Evolutionary conservation across 2,113 vertebrate genomes (phyloP).

Genomic region (Phoenicopterus ruber): DNA sequence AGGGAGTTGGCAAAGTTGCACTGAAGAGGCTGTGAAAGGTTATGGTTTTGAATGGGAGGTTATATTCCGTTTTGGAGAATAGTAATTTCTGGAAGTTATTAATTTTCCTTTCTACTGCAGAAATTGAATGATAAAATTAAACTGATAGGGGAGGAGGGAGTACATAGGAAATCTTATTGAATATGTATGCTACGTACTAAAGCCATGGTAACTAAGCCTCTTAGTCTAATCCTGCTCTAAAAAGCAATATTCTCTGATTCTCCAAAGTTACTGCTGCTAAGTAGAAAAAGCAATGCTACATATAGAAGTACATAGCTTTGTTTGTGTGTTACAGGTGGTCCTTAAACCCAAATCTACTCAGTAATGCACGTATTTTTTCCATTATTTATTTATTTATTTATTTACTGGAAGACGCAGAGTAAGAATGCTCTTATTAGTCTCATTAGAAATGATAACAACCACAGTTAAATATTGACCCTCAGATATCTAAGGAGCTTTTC

Average conservation of each 20-base stretch:
- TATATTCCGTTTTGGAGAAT: not conserved
- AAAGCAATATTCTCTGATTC: not conserved
- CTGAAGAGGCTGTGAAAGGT: not conserved
- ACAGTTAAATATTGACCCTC: not conserved
- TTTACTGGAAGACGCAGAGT: not conserved
- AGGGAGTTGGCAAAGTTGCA: not conserved
- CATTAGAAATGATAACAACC: not conserved
- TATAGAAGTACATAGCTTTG: not conserved
- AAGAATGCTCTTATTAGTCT: not conserved
- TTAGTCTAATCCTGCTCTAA: slow-evolving; percentile 3
- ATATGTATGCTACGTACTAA: not conserved
- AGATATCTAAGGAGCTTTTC: not conserved
- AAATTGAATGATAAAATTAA: not conserved
- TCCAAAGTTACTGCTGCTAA: not conserved
- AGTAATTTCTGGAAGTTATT: not conserved
- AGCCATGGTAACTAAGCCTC: not conserved
- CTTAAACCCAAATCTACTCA: not conserved
- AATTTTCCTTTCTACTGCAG: not conserved
- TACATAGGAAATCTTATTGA: not conserved
- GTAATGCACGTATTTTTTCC: not conserved
- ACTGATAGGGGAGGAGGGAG: not conserved
- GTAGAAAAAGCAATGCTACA: not conserved
- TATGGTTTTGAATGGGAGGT: not conserved
- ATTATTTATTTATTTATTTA: not conserved
- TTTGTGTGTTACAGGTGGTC: not conserved